Percentiles rank a stretch among this genome's conserved stretches.
Conservation (phyloP, 2,888 invertebrate species). For the Clivina fossor region DNA sequence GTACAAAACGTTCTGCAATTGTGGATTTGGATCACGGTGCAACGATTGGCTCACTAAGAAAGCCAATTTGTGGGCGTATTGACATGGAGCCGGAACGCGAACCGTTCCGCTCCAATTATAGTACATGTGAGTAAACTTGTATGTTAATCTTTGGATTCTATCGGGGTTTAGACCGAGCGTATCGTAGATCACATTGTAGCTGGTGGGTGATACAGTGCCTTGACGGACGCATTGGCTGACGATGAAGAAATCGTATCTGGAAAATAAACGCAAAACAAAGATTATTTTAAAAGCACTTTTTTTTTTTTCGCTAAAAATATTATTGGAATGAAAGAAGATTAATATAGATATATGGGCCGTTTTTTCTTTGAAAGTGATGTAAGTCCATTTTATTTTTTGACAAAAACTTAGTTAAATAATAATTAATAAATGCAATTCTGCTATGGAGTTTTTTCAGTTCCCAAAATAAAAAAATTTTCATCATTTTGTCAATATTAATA, state of each 20-base stretch:
- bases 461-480: too few relatives aligned
- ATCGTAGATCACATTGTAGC: constrained; percentile 84
- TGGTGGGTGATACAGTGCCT: constrained; percentile 89
- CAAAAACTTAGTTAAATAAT: too few relatives aligned
- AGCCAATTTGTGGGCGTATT: constrained; percentile 93
- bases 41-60: constrained; percentile 82
- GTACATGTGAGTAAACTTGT: constrained; percentile 86
- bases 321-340: too few relatives aligned
- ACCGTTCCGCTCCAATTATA: constrained; percentile 87
- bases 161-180: constrained; percentile 69
- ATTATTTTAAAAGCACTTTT: too few relatives aligned
- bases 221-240: constrained; percentile 84
- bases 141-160: constrained; percentile 78
- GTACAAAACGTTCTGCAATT: constrained; percentile 65
- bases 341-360: too few relatives aligned
- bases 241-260: constrained; percentile 86
- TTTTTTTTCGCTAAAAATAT: too few relatives aligned
- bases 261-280: constrained; percentile 43
- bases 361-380: too few relatives aligned
- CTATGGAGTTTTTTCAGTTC: too few relatives aligned
- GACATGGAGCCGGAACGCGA: constrained; percentile 89
- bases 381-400: too few relatives aligned
- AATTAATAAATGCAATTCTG: too few relatives aligned
- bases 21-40: constrained; percentile 64
- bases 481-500: too few relatives aligned